Conservation (phyloP, 2,113 vertebrate species). For the Struthio camelus region DNA sequence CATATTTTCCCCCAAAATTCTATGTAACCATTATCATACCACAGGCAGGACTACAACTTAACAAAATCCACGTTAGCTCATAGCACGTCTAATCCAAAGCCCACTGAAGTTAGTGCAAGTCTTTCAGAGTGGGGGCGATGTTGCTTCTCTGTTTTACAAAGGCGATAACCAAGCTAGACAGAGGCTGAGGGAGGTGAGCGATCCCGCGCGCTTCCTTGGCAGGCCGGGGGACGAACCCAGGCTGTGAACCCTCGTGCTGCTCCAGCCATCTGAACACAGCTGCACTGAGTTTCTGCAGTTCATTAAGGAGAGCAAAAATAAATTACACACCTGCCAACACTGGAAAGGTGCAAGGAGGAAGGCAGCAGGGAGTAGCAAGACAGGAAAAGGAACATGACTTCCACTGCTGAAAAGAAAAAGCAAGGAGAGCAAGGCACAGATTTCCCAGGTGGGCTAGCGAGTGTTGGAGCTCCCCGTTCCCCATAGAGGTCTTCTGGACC, state of each 20-base stretch:
- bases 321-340: neutral
- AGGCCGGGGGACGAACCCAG: neutral
- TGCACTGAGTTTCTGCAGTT: neutral
- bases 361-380: neutral
- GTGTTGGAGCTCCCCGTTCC: neutral
- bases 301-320: neutral
- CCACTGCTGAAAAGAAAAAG: neutral
- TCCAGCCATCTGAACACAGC: neutral
- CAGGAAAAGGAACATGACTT: neutral
- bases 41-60: neutral
- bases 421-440: neutral
- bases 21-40: neutral
- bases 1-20: neutral
- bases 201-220: neutral
- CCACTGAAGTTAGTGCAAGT: neutral
- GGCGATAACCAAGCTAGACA: neutral
- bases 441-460: neutral
- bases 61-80: neutral
- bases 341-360: neutral
- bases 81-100: neutral
- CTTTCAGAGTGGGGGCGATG: neutral
- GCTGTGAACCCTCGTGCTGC: neutral
- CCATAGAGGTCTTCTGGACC: neutral
- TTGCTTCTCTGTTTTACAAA: neutral
- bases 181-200: neutral